Conservation (phyloP, 2,888 invertebrate genomes). For the Phania funesta region DNA sequence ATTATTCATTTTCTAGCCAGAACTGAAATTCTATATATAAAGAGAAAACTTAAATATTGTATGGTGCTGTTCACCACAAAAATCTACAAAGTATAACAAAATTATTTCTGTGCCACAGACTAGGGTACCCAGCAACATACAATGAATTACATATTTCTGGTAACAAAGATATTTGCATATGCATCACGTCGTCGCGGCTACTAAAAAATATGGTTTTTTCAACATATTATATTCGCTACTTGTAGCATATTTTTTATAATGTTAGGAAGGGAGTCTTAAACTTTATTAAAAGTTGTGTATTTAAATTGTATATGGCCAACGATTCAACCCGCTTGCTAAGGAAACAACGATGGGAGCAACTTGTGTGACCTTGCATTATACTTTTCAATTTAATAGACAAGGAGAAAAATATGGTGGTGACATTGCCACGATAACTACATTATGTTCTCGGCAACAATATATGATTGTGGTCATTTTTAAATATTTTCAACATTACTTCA, state of each 20-base stretch:
- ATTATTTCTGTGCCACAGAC: not conserved
- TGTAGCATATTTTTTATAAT: constrained; percentile 5
- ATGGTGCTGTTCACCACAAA: not conserved
- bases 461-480: too few relatives aligned
- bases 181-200: constrained; percentile 9
- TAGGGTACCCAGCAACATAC: not conserved
- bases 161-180: not conserved
- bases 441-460: too few relatives aligned
- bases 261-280: not conserved
- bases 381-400: too few relatives aligned
- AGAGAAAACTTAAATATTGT: not conserved
- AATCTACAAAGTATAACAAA: not conserved
- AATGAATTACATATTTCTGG: not conserved
- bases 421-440: too few relatives aligned
- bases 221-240: not conserved
- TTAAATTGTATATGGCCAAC: too few relatives aligned
- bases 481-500: too few relatives aligned
- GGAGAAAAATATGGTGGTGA: too few relatives aligned
- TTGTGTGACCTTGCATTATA: too few relatives aligned
- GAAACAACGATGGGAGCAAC: too few relatives aligned
- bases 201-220: constrained; percentile 1
- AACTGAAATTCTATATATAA: not conserved
- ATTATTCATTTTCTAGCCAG: constrained; percentile 3
- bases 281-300: too few relatives aligned
- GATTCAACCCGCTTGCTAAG: too few relatives aligned